These are phyloP conservation scores for Seira sanloemensis DNA, from an alignment of 2,888 invertebrate species.

Conservation along the genomic window DNA sequence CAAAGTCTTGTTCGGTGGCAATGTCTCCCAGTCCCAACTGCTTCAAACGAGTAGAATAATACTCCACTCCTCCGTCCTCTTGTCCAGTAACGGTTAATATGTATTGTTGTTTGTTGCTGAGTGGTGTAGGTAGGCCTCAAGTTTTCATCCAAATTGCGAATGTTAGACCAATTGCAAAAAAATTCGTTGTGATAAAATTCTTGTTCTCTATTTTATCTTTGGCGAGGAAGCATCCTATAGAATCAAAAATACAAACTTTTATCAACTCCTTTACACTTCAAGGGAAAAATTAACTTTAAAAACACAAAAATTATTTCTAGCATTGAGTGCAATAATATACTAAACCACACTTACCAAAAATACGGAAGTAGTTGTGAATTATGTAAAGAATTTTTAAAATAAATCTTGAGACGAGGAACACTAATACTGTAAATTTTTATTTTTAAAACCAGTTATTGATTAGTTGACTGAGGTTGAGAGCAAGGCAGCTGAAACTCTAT, in stretches of 20 bases:
- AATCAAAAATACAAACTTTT: neutral
- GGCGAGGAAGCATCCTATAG: neutral
- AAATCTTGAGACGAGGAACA: neutral
- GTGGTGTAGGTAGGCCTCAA: too few species aligned
- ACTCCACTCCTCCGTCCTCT: too few species aligned
- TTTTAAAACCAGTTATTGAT: constrained; percentile 13
- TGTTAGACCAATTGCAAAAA: too few species aligned
- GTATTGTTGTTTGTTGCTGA: too few species aligned
- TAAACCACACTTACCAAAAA: neutral
- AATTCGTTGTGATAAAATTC: too few species aligned
- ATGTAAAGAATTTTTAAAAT: neutral
- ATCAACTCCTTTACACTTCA: neutral
- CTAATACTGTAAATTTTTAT: constrained; percentile 11
- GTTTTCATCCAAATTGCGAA: neutral
- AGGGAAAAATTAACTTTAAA: neutral
- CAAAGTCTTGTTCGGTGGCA: too few species aligned
- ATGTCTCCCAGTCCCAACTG: too few species aligned
- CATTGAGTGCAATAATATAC: too few species aligned
- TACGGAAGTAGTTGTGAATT: neutral
- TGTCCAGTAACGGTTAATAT: too few species aligned
- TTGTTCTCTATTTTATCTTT: too few species aligned
- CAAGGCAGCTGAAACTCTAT: neutral
- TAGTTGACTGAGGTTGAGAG: neutral
- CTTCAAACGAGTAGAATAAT: too few species aligned
- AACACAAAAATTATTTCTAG: too few species aligned